Evolutionary conservation across 2,797 vertebrate genomes (phyloP).

Genomic region (Notolepis coatsorum): DNA sequence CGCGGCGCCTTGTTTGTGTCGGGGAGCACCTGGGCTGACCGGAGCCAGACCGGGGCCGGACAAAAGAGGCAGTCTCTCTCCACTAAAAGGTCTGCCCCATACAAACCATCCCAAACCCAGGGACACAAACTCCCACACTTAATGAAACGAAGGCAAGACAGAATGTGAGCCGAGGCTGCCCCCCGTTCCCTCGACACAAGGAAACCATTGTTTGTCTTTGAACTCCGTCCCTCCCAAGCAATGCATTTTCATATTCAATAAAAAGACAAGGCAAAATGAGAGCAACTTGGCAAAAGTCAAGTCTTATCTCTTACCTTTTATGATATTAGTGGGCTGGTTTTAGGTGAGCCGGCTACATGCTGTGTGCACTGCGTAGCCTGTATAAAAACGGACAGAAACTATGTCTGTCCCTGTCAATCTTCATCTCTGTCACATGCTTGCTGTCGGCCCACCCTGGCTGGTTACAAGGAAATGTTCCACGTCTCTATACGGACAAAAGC

Average conservation of each 20-base stretch:
- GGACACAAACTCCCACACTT: conserved; percentile 74
- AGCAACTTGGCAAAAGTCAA: conserved; percentile 34
- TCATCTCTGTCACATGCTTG: neutral
- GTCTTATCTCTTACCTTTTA: conserved; percentile 9
- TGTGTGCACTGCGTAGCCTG: neutral
- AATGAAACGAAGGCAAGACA: conserved; percentile 70
- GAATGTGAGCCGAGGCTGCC: conserved; percentile 54
- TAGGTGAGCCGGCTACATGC: neutral
- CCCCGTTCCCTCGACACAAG: conserved; percentile 73
- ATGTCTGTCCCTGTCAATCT: neutral
- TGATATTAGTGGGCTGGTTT: conserved; percentile 1
- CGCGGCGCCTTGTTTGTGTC: conserved; percentile 66
- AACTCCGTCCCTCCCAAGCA: conserved; percentile 53
- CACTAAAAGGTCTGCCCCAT: conserved; percentile 65
- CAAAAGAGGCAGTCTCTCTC: conserved; percentile 63
- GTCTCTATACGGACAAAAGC: neutral
- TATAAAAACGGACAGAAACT: conserved; percentile 6
- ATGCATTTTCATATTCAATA: conserved; percentile 45
- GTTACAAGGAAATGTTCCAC: neutral
- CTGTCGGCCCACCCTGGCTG: neutral
- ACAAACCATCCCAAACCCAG: conserved; percentile 65
- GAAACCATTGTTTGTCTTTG: conserved; percentile 75
- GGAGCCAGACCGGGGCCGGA: conserved; percentile 52
- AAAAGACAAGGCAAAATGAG: conserved; percentile 42
- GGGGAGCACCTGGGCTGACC: conserved; percentile 72